Evolutionary conservation across 2,888 invertebrate species (phyloP), one percentile per base, ranked within the genome.

Genomic region (Allygus modestus): DNA sequence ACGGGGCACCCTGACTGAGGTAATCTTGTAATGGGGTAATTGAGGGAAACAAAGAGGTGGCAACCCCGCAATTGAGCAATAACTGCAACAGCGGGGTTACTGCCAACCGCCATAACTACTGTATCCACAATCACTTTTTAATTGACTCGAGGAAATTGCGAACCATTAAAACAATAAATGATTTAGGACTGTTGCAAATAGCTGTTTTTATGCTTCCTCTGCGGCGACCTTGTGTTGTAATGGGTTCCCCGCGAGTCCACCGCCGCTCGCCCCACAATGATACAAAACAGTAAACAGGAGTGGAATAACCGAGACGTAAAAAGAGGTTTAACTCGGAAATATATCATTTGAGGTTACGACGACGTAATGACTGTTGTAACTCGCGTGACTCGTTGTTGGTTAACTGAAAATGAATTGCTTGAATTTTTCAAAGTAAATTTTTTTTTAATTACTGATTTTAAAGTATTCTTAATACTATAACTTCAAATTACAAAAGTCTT

Each of bases 51-150:
- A 51, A 79, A 37, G 51, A 26, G 51, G 79, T 58, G 77, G 79
- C 79, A 58, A 58, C 54, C 33, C 23, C 15, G 17, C 77, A 77
- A 77, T 77, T 46, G 77, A 77, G 77, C 77, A 77, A 77, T 77
- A 77, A 77, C 46, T 46, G 77, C 73, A 37, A 73, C 73, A 73
- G 77, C 41, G 46, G 28, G 41, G 37, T 46, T 77, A 46, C 77
- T 28, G 51, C 51, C 41, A 28, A 77, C 77, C 28, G 77, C 51
- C 77, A 46, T 77, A 77, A 77, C 77, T 79, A 58, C 79, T 54
- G 79, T 79, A 79, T 79, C 79, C 79, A 79, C 79, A 79, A 79
- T 79, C 79, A 79, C 79, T 77, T 77, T 77, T 77, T 77, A 77
- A 77, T 77, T 77, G 77, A 77, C 77, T 77, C 41, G 46, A 28